Conservation (phyloP, 35 echinoderm and acorn worm genomes). For the Apostichopus californicus region DNA sequence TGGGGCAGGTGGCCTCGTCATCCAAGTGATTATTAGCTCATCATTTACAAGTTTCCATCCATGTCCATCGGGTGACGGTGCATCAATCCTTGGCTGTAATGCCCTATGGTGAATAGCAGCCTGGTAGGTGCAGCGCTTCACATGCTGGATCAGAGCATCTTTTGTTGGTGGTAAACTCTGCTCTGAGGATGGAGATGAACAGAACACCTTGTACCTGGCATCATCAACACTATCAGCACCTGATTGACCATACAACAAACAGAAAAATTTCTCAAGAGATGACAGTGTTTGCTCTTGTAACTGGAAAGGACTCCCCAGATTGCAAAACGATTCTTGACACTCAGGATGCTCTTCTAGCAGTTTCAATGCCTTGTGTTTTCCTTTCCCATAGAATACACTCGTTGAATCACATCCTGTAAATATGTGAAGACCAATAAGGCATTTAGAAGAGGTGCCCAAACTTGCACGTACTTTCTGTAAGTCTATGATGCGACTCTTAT, state of each 20-base stretch:
- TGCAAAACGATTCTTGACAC: neutral
- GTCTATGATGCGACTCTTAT: slow-evolving; percentile 45
- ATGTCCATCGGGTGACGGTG: too few species aligned
- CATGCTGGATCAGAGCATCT: slow-evolving; percentile 56
- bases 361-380: slow-evolving; percentile 56
- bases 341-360: neutral
- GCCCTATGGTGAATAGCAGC: neutral
- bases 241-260: slow-evolving; percentile 47
- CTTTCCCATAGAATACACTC: slow-evolving; percentile 71
- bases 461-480: neutral
- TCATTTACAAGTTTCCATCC: too few species aligned
- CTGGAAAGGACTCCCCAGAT: slow-evolving; percentile 12
- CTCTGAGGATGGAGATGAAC: slow-evolving; percentile 31
- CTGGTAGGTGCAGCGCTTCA: slow-evolving; percentile 60
- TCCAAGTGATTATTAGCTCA: too few species aligned
- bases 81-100: too few species aligned
- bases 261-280: slow-evolving; percentile 10
- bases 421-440: slow-evolving; percentile 61
- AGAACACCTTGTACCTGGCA: slow-evolving; percentile 49
- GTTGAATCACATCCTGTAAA: slow-evolving; percentile 68
- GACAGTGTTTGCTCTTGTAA: neutral
- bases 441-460: slow-evolving; percentile 25
- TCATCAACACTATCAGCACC: slow-evolving; percentile 2
- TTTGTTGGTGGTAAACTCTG: slow-evolving; percentile 41
- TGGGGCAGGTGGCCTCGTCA: too few species aligned